A percentile compares a stretch with the other conserved stretches of the same genome.
phyloP scores from a whole-genome alignment of 2,888 invertebrate genomes.

The Dusona sp. region DNA sequence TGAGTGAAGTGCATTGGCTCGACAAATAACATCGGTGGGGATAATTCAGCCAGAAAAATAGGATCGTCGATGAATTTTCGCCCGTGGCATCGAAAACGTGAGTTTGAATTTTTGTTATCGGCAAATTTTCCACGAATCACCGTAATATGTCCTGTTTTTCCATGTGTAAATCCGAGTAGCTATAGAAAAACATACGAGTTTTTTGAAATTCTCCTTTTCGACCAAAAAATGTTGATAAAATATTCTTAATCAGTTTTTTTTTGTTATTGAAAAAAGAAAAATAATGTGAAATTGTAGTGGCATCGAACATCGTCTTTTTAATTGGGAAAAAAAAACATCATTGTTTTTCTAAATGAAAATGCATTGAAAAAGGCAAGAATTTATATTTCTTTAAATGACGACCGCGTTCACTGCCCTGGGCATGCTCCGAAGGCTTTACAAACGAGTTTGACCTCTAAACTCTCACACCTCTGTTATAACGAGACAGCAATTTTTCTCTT shows the following conservation, averaged over 20 bases:
- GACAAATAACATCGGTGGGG: no score
- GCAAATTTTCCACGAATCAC: neutral
- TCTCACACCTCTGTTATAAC: neutral
- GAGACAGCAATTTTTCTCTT: slow-evolving; percentile 6
- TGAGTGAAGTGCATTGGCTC: neutral
- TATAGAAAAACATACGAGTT: neutral
- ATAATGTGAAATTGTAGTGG: neutral
- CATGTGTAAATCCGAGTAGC: neutral
- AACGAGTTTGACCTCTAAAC: slow-evolving; percentile 5
- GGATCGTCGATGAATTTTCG: neutral
- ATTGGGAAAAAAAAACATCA: neutral
- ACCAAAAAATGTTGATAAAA: neutral
- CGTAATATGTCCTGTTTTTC: neutral
- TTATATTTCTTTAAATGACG: neutral
- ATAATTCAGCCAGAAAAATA: neutral
- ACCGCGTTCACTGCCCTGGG: neutral
- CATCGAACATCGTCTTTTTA: neutral
- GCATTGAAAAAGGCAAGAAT: neutral
- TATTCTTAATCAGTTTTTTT: neutral
- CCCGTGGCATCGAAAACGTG: neutral
- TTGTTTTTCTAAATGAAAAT: neutral
- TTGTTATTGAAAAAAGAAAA: neutral
- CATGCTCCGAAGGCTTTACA: neutral
- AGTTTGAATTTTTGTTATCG: neutral
- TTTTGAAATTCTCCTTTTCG: neutral